Percentiles rank a stretch among this genome's conserved stretches.
phyloP scores from a whole-genome alignment of 1,140 invertebrate genomes.

The Acyrthosiphon pisum region DNA sequence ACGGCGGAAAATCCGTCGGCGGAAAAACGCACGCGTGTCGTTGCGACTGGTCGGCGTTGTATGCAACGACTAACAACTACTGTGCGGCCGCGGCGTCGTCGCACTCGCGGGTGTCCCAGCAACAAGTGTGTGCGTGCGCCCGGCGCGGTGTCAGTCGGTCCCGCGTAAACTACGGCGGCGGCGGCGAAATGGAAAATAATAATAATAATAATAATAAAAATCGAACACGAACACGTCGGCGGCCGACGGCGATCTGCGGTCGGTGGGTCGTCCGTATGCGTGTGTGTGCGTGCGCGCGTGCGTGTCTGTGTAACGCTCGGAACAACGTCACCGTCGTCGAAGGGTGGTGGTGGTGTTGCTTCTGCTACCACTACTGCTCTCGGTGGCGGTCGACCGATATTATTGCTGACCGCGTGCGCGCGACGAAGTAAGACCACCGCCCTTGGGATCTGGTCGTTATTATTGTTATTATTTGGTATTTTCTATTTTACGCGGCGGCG shows the following conservation, averaged over 20 bases:
- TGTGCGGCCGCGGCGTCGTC: background rate
- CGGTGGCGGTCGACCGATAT: conserved; percentile 9
- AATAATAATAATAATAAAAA: conserved; percentile 6
- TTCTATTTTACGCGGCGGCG: background rate
- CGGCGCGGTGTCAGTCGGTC: background rate
- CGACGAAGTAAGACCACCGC: background rate
- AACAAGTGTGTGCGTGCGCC: conserved; percentile 36
- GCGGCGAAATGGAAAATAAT: background rate
- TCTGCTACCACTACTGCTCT: background rate
- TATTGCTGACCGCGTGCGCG: background rate
- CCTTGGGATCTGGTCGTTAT: background rate
- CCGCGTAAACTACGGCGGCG: conserved; percentile 1
- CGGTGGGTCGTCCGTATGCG: conserved; percentile 10
- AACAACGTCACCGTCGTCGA: background rate
- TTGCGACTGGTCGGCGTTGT: conserved; percentile 31
- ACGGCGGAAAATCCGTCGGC: conserved; percentile 39
- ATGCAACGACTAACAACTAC: conserved; percentile 35
- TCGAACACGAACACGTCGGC: conserved; percentile 37
- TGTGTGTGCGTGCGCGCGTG: background rate
- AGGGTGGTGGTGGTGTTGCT: background rate
- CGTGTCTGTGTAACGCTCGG: background rate
- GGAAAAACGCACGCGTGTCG: conserved; percentile 13
- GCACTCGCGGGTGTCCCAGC: conserved; percentile 28
- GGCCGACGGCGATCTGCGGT: conserved; percentile 37
- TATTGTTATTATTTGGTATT: background rate